Conservation (phyloP, 2,113 vertebrate genomes). For the Dolichotis patagonum region DNA sequence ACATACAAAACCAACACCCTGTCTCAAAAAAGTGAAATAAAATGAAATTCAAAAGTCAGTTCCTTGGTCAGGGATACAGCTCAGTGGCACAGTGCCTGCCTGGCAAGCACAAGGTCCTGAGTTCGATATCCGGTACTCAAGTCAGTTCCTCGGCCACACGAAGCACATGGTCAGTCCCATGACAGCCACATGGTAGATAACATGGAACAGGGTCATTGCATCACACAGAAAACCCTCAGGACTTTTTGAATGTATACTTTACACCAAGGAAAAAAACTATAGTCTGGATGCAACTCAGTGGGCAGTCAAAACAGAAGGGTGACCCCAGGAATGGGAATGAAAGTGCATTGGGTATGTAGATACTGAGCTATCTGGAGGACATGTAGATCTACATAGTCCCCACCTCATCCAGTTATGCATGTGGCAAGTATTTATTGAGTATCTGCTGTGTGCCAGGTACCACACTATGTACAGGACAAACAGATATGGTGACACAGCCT, state of each 20-base stretch:
- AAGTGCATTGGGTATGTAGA: background rate
- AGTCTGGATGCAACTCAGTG: background rate
- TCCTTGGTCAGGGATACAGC: background rate
- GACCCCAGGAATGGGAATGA: background rate
- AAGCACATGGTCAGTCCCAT: background rate
- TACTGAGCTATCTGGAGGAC: background rate
- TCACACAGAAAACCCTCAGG: background rate
- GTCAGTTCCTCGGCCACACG: background rate
- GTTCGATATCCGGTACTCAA: background rate
- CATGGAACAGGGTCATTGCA: background rate
- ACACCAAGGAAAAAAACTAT: background rate
- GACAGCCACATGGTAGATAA: background rate
- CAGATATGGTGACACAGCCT: background rate
- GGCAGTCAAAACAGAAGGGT: background rate
- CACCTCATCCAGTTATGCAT: background rate
- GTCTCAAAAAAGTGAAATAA: background rate
- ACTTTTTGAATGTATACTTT: background rate
- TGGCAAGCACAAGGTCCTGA: too few species aligned
- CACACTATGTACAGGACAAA: background rate
- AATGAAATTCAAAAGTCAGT: background rate
- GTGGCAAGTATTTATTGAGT: constrained; percentile 6
- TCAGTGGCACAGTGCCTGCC: too few species aligned
- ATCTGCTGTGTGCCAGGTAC: background rate
- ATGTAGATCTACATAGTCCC: background rate
- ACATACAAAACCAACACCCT: background rate